phyloP scores from a whole-genome alignment of 2,888 invertebrate genomes.

The Trichopria drosophilae region DNA sequence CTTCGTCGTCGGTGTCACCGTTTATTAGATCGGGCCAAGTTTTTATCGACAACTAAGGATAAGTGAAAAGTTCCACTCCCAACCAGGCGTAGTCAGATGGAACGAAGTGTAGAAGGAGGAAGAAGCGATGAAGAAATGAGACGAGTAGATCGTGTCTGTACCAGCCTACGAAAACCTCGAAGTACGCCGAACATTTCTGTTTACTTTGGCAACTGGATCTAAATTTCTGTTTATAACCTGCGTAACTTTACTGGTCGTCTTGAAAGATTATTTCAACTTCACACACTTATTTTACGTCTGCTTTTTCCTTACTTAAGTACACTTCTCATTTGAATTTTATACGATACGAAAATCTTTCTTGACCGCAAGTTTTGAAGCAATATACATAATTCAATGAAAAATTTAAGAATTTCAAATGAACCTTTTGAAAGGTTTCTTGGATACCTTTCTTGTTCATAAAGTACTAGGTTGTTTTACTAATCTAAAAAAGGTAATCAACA shows the following conservation, averaged over 20 bases:
- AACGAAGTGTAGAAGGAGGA: conserved; percentile 21
- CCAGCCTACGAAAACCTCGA: conserved; percentile 2
- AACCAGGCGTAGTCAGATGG: conserved; percentile 37
- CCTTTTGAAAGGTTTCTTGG: too few species aligned
- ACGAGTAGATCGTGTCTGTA: conserved; percentile 25
- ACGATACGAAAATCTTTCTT: too few species aligned
- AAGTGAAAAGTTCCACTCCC: conserved; percentile 53
- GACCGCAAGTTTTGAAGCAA: too few species aligned
- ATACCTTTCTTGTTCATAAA: too few species aligned
- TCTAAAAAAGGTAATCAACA: too few species aligned
- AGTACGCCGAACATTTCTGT: conserved; percentile 38
- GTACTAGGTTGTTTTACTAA: too few species aligned
- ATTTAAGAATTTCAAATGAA: too few species aligned
- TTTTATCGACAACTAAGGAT: conserved; percentile 48
- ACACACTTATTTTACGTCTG: conserved; percentile 13
- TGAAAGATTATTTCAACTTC: conserved; percentile 47
- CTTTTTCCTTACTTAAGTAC: conserved; percentile 1
- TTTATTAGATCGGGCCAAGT: conserved; percentile 53
- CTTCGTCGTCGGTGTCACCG: conserved; percentile 41
- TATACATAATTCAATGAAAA: too few species aligned
- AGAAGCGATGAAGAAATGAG: conserved; percentile 26
- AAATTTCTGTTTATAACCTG: conserved; percentile 54
- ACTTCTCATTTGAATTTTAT: too few species aligned
- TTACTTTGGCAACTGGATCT: conserved; percentile 54
- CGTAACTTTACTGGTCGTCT: conserved; percentile 46